phyloP scores from a whole-genome alignment of 1,140 invertebrate genomes.

The Varroa destructor region DNA sequence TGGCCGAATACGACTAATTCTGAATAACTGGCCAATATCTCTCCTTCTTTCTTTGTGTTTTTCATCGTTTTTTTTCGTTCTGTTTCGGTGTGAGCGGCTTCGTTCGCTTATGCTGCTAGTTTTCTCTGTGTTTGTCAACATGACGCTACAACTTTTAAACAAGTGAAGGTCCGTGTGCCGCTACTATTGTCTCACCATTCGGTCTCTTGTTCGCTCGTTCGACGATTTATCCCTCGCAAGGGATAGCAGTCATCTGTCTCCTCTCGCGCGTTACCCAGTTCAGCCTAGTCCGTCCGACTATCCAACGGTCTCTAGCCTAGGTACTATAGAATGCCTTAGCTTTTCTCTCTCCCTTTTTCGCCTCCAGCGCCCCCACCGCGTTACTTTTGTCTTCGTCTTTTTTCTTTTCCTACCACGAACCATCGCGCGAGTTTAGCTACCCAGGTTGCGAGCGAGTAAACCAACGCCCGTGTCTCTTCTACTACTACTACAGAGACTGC shows the following conservation, averaged over 20 bases:
- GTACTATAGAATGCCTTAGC: too few species aligned
- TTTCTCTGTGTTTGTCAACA: not conserved
- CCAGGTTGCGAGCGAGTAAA: too few species aligned
- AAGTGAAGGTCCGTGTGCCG: not conserved
- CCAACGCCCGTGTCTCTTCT: too few species aligned
- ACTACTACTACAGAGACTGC: too few species aligned
- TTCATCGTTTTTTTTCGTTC: not conserved
- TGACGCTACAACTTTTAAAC: too few species aligned
- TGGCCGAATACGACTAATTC: too few species aligned
- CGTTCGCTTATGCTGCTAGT: not conserved
- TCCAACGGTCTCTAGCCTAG: too few species aligned
- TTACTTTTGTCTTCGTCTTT: not conserved
- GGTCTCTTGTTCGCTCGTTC: not conserved
- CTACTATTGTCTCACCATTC: not conserved
- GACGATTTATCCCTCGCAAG: too few species aligned
- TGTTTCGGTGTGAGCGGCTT: not conserved
- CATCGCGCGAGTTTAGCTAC: too few species aligned
- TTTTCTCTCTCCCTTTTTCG: not conserved
- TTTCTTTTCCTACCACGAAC: not conserved
- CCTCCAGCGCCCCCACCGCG: not conserved
- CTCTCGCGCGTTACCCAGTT: too few species aligned
- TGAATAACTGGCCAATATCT: not conserved
- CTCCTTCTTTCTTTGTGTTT: not conserved
- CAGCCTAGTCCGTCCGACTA: too few species aligned
- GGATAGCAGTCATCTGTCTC: too few species aligned